Evolutionary conservation across 1,140 invertebrate species (phyloP).

Genomic region (Campoletis sonorensis): DNA sequence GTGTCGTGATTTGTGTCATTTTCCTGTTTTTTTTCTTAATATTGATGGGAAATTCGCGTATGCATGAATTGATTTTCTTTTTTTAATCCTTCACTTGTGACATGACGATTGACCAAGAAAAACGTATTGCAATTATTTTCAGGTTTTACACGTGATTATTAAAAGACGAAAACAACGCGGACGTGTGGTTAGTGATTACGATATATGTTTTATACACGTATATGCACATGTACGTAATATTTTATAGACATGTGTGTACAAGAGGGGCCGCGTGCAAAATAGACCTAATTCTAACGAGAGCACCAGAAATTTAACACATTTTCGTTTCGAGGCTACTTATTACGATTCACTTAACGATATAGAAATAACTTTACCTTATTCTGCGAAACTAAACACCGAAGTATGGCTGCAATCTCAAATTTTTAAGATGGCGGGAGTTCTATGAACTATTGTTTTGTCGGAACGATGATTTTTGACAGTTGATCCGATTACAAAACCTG

Average conservation of each 20-base stretch:
- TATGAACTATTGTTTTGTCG: no score
- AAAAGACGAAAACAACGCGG: neutral
- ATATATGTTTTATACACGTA: neutral
- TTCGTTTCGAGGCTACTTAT: slow-evolving; percentile 16
- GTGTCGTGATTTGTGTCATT: neutral
- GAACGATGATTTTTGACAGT: no score
- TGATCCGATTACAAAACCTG: no score
- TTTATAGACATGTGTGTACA: neutral
- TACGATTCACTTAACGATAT: neutral
- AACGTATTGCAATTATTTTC: neutral
- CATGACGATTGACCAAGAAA: neutral
- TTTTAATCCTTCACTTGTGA: no score
- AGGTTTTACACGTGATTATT: neutral
- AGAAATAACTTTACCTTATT: no score
- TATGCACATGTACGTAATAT: neutral
- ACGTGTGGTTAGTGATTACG: neutral
- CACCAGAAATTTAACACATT: slow-evolving; percentile 19
- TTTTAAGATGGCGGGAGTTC: no score
- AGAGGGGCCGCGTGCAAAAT: slow-evolving; percentile 29
- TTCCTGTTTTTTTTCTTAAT: neutral
- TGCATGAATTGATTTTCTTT: no score
- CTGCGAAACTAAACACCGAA: no score
- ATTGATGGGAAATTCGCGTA: no score
- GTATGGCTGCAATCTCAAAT: no score
- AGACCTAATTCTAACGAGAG: slow-evolving; percentile 32